Evolutionary conservation across 92 coral and sea anemone species (phyloP).

Genomic region (Paragorgia papillata): DNA sequence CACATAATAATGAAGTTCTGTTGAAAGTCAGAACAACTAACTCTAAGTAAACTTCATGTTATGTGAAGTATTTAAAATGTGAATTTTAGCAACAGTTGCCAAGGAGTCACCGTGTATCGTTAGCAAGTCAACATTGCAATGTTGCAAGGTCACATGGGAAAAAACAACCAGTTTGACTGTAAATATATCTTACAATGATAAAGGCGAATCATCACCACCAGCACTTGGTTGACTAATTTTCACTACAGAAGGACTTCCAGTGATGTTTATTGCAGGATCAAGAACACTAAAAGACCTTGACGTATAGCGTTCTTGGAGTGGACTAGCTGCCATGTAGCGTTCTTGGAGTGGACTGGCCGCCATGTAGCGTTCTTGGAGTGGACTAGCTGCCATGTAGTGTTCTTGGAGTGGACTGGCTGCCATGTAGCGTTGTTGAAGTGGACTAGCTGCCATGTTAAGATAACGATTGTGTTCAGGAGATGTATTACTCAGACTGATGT

Average conservation of each 20-base stretch:
- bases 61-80: too few relatives aligned
- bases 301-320: slow-evolving; percentile 12
- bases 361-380: slow-evolving; percentile 13
- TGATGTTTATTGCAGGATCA: not conserved
- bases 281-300: slow-evolving; percentile 10
- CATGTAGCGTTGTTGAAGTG: slow-evolving; percentile 10
- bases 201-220: not conserved
- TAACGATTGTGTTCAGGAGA: not conserved
- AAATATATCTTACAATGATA: slow-evolving; percentile 8
- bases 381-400: slow-evolving; percentile 16
- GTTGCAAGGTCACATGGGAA: too few relatives aligned
- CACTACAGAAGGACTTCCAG: slow-evolving; percentile 19
- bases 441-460: not conserved
- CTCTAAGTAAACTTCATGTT: too few relatives aligned
- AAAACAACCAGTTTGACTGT: too few relatives aligned
- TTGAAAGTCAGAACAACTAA: too few relatives aligned
- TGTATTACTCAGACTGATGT: not conserved
- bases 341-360: not conserved
- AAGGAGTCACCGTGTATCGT: too few relatives aligned
- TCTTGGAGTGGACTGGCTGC: slow-evolving; percentile 14
- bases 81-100: too few relatives aligned
- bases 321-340: not conserved
- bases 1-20: too few relatives aligned
- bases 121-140: too few relatives aligned
- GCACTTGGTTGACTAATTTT: slow-evolving; percentile 17